Evolutionary conservation across 2,113 vertebrate species (phyloP).

Genomic region (Proterorhinus semilunaris): DNA sequence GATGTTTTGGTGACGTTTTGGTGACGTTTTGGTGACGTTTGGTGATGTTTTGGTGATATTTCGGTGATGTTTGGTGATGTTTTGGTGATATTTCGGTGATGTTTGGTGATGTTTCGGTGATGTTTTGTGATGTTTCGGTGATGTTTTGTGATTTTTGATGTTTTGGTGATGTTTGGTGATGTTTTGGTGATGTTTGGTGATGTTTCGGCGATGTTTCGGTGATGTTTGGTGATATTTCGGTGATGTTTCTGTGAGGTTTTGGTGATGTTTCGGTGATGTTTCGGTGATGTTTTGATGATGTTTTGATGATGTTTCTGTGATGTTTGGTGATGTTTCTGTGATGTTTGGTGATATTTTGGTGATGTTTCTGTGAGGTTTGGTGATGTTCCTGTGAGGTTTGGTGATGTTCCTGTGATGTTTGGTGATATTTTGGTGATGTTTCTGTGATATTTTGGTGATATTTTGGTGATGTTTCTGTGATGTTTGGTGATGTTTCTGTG

Average conservation of each 20-base stretch:
- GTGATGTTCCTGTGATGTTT: background rate
- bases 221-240: background rate
- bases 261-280: background rate
- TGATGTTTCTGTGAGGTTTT: too few species aligned
- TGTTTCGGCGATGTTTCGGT: too few species aligned
- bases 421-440: background rate
- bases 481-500: background rate
- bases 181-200: background rate
- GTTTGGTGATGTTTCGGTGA: too few species aligned
- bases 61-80: background rate
- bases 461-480: background rate
- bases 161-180: background rate
- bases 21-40: too few species aligned
- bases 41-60: background rate
- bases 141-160: too few species aligned
- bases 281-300: background rate
- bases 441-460: too few species aligned
- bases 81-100: background rate
- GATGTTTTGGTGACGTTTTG: background rate
- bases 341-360: background rate
- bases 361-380: background rate
- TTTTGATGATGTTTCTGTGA: background rate
- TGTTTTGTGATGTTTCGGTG: background rate
- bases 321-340: background rate
- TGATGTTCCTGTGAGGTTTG: background rate